Base-by-base conservation (phyloP, 2,113 vertebrate species). In the Phaetusa simplex region DNA sequence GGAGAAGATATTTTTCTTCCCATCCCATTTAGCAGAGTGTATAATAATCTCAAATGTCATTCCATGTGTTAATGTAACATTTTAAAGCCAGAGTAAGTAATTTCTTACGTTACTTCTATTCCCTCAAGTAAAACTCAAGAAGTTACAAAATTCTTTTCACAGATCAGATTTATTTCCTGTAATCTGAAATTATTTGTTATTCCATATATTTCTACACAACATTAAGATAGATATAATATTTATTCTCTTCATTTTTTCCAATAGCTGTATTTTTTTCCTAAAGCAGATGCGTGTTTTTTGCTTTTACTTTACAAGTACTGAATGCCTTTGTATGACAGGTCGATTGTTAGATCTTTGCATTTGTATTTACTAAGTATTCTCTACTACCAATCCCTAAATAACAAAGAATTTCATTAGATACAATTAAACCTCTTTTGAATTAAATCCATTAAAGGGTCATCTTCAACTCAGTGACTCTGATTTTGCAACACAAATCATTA, bases 401-500 rank as follows among this genome's bases (percentile, higher is more conserved):
- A 85, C 12, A 88, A 19, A 45, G 6, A 62, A 82, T 64, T 80
- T 86, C 52, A 85, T 55, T 79, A 50, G 38, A 72, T 78, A 69
- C 40, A 86, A 73, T 88, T 79, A 93, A 93, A 86, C 7, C 12
- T 43, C 34, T 71, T 86, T 70, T 66, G 67, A 94, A 81, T 74
- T 53, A 76, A 95, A 72, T 47, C 32, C 50, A 70, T 50, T 30
- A 42, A 82, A 94, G 45, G 43, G 36, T 43, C 65, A 70, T 89
- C 55, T 82, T 80, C 73, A 65, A 58, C 64, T 91, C 77, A 58
- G 32, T 40, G 32, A 66, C 43, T 83, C 71, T 86, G 78, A 77
- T 94, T 93, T 86, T 94, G 79, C 58, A 94, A 95, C 45, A 77
- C 49, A 62, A 61, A 85, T 69, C 30, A 73, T 82, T n/a, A 87